Percentiles rank a stretch among this genome's conserved stretches.
Evolutionary conservation across 2,888 invertebrate genomes (phyloP).

Genomic region (Thera britannica): DNA sequence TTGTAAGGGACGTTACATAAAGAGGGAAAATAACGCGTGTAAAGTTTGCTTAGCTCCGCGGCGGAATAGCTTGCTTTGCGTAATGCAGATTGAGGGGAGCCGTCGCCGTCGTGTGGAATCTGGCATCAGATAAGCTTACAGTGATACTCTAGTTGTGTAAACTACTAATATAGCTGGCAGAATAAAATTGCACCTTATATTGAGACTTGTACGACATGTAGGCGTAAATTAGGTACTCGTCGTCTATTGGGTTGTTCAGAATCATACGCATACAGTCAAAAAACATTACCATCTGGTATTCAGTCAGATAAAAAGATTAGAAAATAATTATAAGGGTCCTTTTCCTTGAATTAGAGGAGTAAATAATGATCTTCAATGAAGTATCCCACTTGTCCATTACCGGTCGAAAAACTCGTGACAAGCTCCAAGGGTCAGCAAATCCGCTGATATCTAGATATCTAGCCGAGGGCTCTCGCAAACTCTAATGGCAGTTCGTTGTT

Average conservation of each 20-base stretch:
- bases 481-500: conserved; percentile 60
- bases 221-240: too few species aligned
- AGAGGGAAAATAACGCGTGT: conserved; percentile 21
- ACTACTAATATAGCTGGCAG: too few species aligned
- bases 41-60: conserved; percentile 20
- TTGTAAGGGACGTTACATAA: conserved; percentile 33
- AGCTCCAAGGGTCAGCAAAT: conserved; percentile 14
- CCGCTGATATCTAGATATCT: conserved; percentile 21
- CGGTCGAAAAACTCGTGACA: neutral
- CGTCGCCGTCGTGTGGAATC: neutral
- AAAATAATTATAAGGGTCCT: too few species aligned
- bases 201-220: too few species aligned
- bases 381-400: neutral
- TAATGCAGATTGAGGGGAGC: conserved; percentile 17
- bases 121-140: neutral
- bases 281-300: too few species aligned
- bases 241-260: too few species aligned
- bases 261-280: too few species aligned
- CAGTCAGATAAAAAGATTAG: too few species aligned
- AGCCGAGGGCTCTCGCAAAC: conserved; percentile 23
- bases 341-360: too few species aligned
- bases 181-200: too few species aligned
- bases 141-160: neutral
- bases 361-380: too few species aligned
- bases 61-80: conserved; percentile 19